These are phyloP conservation scores for Erethizon dorsatum DNA, from an alignment of 2,797 vertebrate species.

Conservation along the genomic window DNA sequence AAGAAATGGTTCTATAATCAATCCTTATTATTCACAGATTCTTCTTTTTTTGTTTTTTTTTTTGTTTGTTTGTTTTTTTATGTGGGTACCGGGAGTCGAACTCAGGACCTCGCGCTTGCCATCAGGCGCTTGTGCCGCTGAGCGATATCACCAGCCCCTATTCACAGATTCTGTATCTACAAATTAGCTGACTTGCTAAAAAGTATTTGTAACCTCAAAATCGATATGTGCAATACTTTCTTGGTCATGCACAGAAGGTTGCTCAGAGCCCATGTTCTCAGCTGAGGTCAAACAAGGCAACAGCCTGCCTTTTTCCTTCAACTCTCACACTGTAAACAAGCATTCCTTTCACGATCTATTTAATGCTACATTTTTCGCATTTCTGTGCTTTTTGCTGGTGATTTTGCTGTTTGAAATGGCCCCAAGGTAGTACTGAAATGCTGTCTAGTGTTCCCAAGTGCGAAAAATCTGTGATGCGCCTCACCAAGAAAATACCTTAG, in stretches of 20 bases:
- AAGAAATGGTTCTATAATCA: background rate
- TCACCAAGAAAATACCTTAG: background rate
- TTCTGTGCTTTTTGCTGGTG: slow-evolving; percentile 22
- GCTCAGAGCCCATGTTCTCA: background rate
- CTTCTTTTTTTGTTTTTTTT: too few relatives aligned
- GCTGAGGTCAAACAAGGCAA: background rate
- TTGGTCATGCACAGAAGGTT: rapidly evolving
- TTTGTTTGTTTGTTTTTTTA: too few relatives aligned
- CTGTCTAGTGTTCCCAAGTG: background rate
- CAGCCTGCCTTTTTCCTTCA: background rate
- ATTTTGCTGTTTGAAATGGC: slow-evolving; percentile 16
- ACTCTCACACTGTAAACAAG: slow-evolving; percentile 17
- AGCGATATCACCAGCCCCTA: too few relatives aligned
- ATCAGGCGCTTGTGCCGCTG: too few relatives aligned
- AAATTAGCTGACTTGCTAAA: background rate
- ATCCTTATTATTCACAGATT: background rate
- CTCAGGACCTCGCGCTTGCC: too few relatives aligned
- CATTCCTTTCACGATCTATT: background rate
- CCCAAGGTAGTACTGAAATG: background rate
- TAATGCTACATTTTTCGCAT: background rate
- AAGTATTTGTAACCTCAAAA: background rate
- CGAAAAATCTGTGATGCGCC: background rate
- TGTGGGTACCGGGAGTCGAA: too few relatives aligned
- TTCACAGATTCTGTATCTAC: background rate
- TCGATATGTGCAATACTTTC: background rate